phyloP scores from a whole-genome alignment of 2,888 invertebrate species.

The Drosophila infuscata region DNA sequence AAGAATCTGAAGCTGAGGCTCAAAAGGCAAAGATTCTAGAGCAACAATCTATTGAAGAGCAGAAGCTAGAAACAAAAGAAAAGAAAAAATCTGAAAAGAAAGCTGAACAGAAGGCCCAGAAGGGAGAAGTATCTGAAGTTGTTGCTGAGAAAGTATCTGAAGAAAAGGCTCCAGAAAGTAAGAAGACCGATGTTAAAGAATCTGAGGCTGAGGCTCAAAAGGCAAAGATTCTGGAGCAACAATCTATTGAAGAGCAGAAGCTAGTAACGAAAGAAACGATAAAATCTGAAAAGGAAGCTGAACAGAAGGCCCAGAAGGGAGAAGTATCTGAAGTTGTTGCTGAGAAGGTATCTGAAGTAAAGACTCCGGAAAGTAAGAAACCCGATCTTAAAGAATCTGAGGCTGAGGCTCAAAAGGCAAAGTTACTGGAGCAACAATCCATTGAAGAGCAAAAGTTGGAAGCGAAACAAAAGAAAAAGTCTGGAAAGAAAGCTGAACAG shows the following conservation, averaged over 20 bases:
- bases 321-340: not conserved
- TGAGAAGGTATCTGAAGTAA: not conserved
- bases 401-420: not conserved
- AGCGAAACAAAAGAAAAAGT: fast-evolving
- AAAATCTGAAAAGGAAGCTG: not conserved
- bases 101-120: fast-evolving
- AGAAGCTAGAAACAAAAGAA: fast-evolving
- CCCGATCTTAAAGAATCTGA: not conserved
- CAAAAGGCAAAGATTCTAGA: not conserved
- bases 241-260: not conserved
- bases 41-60: not conserved
- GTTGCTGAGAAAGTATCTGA: not conserved
- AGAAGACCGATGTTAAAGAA: not conserved
- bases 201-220: not conserved
- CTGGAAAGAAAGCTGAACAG: fast-evolving
- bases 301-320: not conserved
- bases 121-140: not conserved
- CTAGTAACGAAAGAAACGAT: not conserved
- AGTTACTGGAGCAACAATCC: not conserved
- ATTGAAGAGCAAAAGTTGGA: not conserved
- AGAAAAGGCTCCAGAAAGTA: not conserved
- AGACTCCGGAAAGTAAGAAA: not conserved
- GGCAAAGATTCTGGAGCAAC: fast-evolving
- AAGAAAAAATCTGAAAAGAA: not conserved
- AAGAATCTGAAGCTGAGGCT: not conserved